Evolutionary conservation across 2,888 invertebrate species (phyloP).

Genomic region (Labia minor): DNA sequence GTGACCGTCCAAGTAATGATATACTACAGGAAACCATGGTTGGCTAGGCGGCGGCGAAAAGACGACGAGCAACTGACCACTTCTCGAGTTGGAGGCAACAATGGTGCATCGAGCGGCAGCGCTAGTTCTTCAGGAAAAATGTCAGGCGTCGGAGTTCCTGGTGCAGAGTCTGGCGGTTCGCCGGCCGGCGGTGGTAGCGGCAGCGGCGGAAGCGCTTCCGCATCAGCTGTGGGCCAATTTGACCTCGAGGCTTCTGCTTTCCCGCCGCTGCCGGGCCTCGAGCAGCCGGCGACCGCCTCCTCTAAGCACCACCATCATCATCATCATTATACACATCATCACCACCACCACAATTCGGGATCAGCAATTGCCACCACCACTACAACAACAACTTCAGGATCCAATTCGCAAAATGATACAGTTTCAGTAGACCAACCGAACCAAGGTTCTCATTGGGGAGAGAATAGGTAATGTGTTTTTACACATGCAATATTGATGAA

Average conservation of each 20-base stretch:
- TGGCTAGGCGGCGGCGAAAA: constrained; percentile 7
- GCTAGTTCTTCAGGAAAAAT: neutral
- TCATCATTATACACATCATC: constrained; percentile 28
- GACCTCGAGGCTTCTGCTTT: constrained; percentile 69
- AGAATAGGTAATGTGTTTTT: constrained; percentile 29
- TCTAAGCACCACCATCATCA: constrained; percentile 24
- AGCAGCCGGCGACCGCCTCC: constrained; percentile 28
- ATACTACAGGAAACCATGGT: constrained; percentile 8
- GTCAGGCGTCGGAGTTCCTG: constrained; percentile 18
- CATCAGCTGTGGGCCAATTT: constrained; percentile 49
- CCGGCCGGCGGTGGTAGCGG: constrained; percentile 22
- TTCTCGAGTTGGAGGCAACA: neutral
- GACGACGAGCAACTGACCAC: neutral
- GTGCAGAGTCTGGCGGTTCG: constrained; percentile 17
- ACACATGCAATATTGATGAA: no score
- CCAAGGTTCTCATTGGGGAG: constrained; percentile 26
- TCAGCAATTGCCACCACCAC: constrained; percentile 27
- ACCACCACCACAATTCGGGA: constrained; percentile 33
- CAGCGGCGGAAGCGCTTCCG: constrained; percentile 29
- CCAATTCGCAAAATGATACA: constrained; percentile 24
- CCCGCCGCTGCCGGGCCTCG: constrained; percentile 64
- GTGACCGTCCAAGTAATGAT: neutral
- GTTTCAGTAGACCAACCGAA: constrained; percentile 20
- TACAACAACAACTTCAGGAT: constrained; percentile 25
- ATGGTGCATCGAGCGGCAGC: neutral